A percentile compares a stretch with the other conserved stretches of the same genome.
Conservation (phyloP, 2,113 vertebrate genomes). For the Alexandromys fortis region DNA sequence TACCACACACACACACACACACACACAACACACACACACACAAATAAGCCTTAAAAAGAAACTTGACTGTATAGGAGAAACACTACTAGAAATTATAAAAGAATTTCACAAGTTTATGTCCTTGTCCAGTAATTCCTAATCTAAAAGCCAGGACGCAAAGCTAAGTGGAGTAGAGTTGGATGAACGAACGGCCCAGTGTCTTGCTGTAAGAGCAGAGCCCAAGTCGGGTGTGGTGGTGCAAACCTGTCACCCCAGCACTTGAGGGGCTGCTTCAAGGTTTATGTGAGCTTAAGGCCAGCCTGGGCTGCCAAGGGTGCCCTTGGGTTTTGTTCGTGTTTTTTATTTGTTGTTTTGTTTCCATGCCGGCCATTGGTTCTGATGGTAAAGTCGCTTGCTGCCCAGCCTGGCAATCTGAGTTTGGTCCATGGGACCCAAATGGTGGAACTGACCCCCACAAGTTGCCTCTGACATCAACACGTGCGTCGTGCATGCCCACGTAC, state of each 20-base stretch:
- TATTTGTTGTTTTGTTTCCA: neutral
- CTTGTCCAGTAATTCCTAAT: neutral
- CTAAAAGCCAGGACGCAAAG: neutral
- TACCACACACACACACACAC: neutral
- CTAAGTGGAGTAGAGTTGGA: neutral
- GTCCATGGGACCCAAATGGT: neutral
- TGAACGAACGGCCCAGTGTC: too few species aligned
- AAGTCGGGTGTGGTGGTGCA: neutral
- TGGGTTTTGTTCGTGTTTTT: neutral
- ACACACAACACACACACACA: neutral
- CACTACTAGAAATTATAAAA: neutral
- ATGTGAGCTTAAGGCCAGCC: neutral
- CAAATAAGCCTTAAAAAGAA: neutral
- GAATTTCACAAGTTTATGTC: neutral
- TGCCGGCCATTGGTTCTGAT: neutral
- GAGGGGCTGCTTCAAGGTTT: neutral
- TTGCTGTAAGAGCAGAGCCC: neutral
- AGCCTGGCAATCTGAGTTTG: neutral
- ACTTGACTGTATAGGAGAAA: neutral
- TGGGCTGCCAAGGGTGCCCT: neutral
- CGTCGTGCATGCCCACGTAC: neutral
- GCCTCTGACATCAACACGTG: neutral
- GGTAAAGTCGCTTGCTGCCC: neutral
- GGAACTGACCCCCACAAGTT: neutral
- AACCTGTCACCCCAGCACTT: neutral